phyloP scores from a whole-genome alignment of 2,888 invertebrate genomes.

The Embidobia sp. region DNA sequence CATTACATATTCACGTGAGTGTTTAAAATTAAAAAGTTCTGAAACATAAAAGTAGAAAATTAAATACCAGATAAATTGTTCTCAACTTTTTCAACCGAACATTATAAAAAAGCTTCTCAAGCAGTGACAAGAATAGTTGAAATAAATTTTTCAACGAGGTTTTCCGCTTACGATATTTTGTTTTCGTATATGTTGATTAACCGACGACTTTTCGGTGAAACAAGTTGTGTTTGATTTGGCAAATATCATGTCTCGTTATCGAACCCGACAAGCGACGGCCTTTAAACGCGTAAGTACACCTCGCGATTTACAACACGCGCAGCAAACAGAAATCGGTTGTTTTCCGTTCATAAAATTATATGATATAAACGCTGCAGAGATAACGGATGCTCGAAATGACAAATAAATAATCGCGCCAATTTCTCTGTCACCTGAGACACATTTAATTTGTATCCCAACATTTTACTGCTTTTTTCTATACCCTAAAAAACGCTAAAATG shows the following conservation, averaged over 20 bases:
- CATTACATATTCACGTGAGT: too few relatives aligned
- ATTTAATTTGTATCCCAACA: too few relatives aligned
- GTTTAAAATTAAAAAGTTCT: too few relatives aligned
- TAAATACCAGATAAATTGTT: too few relatives aligned
- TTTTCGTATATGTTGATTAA: not conserved
- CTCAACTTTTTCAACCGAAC: too few relatives aligned
- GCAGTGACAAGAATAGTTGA: not conserved
- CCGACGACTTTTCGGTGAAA: not conserved
- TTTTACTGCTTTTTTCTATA: too few relatives aligned
- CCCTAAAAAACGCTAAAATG: too few relatives aligned
- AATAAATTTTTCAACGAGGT: not conserved
- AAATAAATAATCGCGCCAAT: conserved; percentile 14
- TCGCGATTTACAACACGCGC: conserved; percentile 32
- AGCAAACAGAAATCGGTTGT: conserved; percentile 41
- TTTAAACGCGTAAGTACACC: conserved; percentile 37
- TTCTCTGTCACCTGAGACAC: conserved; percentile 12
- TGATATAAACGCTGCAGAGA: conserved; percentile 30
- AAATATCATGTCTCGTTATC: conserved; percentile 38
- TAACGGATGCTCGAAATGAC: conserved; percentile 36
- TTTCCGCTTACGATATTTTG: not conserved
- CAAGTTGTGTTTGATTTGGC: conserved; percentile 5
- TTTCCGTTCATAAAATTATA: conserved; percentile 48
- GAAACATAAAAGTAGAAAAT: too few relatives aligned
- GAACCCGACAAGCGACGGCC: conserved; percentile 37
- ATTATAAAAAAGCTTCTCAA: too few relatives aligned